Conservation (phyloP, 2,888 invertebrate genomes). For the Dryadula phaetusa region DNA sequence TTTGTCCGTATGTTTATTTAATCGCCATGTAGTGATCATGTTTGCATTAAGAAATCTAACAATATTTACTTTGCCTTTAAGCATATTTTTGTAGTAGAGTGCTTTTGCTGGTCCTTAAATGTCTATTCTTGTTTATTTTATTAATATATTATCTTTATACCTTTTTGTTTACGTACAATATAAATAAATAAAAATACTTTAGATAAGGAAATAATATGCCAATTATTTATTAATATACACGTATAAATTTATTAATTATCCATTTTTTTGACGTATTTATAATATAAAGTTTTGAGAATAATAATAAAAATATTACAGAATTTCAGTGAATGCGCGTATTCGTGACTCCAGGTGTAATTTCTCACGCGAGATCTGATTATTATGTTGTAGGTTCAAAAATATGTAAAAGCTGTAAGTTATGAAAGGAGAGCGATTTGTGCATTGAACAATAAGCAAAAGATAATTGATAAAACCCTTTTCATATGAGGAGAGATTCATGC, state of each 20-base stretch:
- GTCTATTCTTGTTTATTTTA: conserved; percentile 8
- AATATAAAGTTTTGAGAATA: background rate
- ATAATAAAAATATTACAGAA: conserved; percentile 31
- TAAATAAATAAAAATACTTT: no score
- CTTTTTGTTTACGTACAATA: background rate
- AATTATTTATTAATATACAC: no score
- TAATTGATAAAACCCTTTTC: conserved; percentile 30
- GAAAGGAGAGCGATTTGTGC: conserved; percentile 26
- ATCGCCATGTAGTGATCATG: conserved; percentile 64
- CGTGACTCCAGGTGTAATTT: conserved; percentile 64
- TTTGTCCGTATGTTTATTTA: conserved; percentile 61
- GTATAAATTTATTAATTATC: no score
- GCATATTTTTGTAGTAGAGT: conserved; percentile 24
- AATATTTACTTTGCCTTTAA: conserved; percentile 37
- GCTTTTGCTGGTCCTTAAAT: conserved; percentile 37
- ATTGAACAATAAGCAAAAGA: conserved; percentile 7
- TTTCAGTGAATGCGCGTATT: conserved; percentile 65
- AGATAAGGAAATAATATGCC: no score
- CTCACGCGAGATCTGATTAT: conserved; percentile 68
- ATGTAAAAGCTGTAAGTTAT: conserved; percentile 48
- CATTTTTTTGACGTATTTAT: no score
- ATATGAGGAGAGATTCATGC: conserved; percentile 31
- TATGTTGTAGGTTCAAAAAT: conserved; percentile 55
- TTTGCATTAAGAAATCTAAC: conserved; percentile 61
- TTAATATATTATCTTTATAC: background rate